These are phyloP conservation scores for Telmatherina bonti DNA, from an alignment of 2,797 vertebrate genomes.

Conservation along the genomic window DNA sequence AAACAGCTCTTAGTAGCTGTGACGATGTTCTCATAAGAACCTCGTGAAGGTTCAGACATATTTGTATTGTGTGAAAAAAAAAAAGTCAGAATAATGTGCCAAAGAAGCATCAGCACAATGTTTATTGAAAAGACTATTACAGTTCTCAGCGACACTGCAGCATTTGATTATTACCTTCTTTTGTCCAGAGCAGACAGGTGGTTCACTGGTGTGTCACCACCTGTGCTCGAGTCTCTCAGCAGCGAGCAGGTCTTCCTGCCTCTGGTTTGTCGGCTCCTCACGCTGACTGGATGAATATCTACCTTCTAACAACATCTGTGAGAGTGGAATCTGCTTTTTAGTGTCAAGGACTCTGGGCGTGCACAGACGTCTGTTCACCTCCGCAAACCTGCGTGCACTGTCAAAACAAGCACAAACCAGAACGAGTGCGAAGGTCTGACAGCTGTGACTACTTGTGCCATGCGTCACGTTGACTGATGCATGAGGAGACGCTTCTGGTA, in stretches of 20 bases:
- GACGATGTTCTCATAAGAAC: constrained; percentile 8
- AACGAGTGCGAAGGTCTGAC: constrained; percentile 33
- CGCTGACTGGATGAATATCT: constrained; percentile 65
- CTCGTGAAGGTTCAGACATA: constrained; percentile 4
- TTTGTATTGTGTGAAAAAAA: constrained; percentile 21
- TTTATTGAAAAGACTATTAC: constrained; percentile 35
- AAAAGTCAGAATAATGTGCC: constrained; percentile 4
- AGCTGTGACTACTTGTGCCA: constrained; percentile 36
- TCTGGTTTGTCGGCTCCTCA: constrained; percentile 56
- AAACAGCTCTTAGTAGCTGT: constrained; percentile 4
- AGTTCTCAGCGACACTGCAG: constrained; percentile 23
- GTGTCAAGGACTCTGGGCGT: constrained; percentile 16
- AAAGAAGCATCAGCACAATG: constrained; percentile 6
- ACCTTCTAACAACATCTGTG: constrained; percentile 57
- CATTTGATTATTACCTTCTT: constrained; percentile 17
- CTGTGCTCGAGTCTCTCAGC: constrained; percentile 23
- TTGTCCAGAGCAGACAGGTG: constrained; percentile 50
- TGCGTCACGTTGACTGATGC: constrained; percentile 10
- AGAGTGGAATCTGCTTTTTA: constrained; percentile 43
- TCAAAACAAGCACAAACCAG: constrained; percentile 21
- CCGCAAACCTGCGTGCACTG: constrained; percentile 21
- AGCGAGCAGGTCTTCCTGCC: constrained; percentile 32
- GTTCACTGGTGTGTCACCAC: constrained; percentile 48
- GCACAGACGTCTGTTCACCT: constrained; percentile 35
- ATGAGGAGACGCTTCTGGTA: constrained; percentile 8